phyloP scores from a whole-genome alignment of 30 jellyfish, hydroid and myxozoan genomes.

The Chrysaora quinquecirrha region DNA sequence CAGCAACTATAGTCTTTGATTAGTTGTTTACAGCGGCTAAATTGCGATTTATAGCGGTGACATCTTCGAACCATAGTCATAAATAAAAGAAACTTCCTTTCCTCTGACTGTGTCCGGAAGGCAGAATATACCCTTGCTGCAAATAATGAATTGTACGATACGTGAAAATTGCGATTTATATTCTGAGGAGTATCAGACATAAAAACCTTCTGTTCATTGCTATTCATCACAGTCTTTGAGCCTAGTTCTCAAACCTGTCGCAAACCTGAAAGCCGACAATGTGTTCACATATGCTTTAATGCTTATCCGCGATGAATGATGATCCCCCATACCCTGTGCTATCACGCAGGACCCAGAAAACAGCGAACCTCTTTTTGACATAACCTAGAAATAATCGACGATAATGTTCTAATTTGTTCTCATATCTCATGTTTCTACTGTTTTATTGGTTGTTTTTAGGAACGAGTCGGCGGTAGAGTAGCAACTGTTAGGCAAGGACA shows the following conservation, averaged over 20 bases:
- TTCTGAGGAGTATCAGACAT: no score
- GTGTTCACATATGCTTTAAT: no score
- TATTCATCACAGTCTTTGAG: no score
- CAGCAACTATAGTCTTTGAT: background rate
- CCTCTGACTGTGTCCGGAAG: no score
- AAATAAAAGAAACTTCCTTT: background rate
- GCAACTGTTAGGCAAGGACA: conserved; percentile 95
- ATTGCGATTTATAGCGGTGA: background rate
- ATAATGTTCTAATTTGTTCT: background rate
- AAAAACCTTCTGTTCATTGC: no score
- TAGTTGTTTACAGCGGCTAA: background rate
- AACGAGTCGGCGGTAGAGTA: conserved; percentile 99
- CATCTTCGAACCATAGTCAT: background rate
- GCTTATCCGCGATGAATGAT: no score
- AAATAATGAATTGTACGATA: no score
- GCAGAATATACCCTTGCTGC: no score
- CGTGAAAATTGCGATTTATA: no score
- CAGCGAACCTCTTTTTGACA: background rate
- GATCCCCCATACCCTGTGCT: no score
- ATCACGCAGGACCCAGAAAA: background rate
- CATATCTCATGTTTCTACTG: background rate
- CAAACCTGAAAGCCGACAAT: no score
- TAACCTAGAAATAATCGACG: background rate
- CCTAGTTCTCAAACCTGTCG: no score
- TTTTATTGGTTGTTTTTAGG: conserved; percentile 41